These are phyloP conservation scores for Clavelina lepadiformis DNA, from an alignment of 23 tunicate species.

Conservation along the genomic window DNA sequence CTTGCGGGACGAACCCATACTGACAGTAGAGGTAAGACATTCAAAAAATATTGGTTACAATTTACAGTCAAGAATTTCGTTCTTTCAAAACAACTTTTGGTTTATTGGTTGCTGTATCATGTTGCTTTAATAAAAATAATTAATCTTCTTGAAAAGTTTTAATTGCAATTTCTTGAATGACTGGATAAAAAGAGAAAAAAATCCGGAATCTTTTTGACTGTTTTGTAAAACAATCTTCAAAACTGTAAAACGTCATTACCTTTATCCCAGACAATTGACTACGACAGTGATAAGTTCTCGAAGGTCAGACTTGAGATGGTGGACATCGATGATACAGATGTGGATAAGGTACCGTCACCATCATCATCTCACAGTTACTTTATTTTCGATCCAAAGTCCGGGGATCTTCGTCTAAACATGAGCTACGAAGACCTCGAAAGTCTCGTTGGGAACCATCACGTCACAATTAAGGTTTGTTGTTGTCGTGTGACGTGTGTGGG, in stretches of 20 bases:
- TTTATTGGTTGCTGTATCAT: too few species aligned
- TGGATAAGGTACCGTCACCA: neutral
- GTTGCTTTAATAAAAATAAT: too few species aligned
- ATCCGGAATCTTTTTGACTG: too few species aligned
- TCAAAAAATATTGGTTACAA: neutral
- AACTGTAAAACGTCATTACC: neutral
- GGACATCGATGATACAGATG: constrained; percentile 23
- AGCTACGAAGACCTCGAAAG: constrained; percentile 23
- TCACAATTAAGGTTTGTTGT: constrained; percentile 27
- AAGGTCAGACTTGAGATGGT: constrained; percentile 23
- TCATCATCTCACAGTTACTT: constrained; percentile 10
- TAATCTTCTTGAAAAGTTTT: too few species aligned
- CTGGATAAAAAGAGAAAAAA: too few species aligned
- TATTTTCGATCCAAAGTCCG: constrained; percentile 37
- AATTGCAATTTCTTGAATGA: too few species aligned
- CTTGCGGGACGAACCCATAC: constrained; percentile 12
- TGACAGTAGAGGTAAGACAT: constrained; percentile 13
- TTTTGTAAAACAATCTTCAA: neutral
- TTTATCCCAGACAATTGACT: constrained; percentile 19
- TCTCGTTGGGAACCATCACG: constrained; percentile 38
- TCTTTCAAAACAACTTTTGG: too few species aligned
- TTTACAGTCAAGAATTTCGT: too few species aligned
- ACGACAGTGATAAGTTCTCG: constrained; percentile 22
- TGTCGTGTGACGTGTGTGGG: neutral
- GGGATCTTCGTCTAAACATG: constrained; percentile 44